These are phyloP conservation scores for Sebastes steindachneri DNA, from an alignment of 2,797 vertebrate species.

Conservation along the genomic window DNA sequence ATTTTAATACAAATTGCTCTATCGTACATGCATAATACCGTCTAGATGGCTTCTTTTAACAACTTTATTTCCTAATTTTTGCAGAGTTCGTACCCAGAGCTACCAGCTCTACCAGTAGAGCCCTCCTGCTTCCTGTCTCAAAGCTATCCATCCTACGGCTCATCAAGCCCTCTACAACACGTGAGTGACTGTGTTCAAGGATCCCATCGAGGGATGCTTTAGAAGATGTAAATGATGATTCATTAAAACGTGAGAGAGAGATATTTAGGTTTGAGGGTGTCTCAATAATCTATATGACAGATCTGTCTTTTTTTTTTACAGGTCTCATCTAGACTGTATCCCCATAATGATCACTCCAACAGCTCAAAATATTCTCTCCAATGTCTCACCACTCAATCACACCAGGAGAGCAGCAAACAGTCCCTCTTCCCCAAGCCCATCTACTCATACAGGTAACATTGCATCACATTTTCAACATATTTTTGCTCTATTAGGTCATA, in stretches of 20 bases:
- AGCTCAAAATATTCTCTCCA: constrained; percentile 86
- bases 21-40: background rate
- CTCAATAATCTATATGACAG: background rate
- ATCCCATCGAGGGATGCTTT: background rate
- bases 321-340: constrained; percentile 82
- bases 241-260: background rate
- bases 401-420: constrained; percentile 80
- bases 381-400: constrained; percentile 82
- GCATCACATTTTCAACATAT: background rate
- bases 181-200: constrained; percentile 65
- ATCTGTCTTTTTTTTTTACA: constrained; percentile 49
- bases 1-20: background rate
- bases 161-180: constrained; percentile 86
- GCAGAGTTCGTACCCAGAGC: constrained; percentile 61
- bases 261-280: background rate
- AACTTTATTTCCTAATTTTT: background rate
- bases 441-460: constrained; percentile 95
- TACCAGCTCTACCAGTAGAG: constrained; percentile 49
- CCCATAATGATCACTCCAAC: constrained; percentile 65
- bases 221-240: background rate
- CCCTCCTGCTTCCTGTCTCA: constrained; percentile 84
- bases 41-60: background rate
- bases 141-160: constrained; percentile 82
- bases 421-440: constrained; percentile 94
- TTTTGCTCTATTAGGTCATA: background rate